Evolutionary conservation across 2,888 invertebrate species (phyloP).

Genomic region (Smittia aterrima): DNA sequence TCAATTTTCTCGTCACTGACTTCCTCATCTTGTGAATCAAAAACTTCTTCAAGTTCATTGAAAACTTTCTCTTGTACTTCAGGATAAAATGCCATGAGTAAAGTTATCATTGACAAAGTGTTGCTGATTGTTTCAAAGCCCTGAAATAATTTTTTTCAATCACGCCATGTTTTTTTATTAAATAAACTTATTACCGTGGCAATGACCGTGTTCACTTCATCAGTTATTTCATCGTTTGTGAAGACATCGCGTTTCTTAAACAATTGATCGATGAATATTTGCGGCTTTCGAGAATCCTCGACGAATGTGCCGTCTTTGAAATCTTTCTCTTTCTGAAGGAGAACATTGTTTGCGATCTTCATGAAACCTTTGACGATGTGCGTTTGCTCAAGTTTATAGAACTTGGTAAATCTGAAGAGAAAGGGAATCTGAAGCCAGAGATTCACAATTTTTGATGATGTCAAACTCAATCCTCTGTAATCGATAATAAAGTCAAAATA

Average conservation of each 20-base stretch:
- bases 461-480: not conserved
- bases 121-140: not conserved
- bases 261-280: constrained; percentile 10
- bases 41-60: not conserved
- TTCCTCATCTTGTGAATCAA: not conserved
- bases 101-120: not conserved
- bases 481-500: not conserved
- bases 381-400: not conserved
- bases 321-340: not conserved
- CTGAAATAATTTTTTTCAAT: not conserved
- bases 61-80: not conserved
- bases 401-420: not conserved
- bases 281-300: not conserved
- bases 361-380: not conserved
- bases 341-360: too few relatives aligned
- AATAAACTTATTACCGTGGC: not conserved
- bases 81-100: not conserved
- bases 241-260: not conserved
- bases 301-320: not conserved
- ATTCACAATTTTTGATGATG: not conserved
- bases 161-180: not conserved
- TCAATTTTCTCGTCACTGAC: not conserved
- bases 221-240: not conserved
- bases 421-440: too few relatives aligned
- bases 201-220: not conserved